Evolutionary conservation across 1,140 invertebrate species (phyloP), one percentile per base, ranked within the genome.

Genomic region (Tetramorium parvispinum): DNA sequence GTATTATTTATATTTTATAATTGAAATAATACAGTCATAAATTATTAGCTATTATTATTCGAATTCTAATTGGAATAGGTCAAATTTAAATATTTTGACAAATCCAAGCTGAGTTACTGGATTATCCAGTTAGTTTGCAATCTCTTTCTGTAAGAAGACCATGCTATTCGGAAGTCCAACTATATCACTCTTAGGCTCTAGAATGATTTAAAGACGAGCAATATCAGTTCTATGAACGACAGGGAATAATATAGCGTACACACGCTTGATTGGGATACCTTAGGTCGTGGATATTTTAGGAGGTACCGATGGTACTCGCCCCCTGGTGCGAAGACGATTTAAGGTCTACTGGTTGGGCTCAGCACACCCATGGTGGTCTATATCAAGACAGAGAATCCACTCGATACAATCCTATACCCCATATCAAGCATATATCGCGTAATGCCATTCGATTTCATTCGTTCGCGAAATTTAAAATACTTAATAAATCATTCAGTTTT

Each of bases 301-400:
- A 65, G 81, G 87, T 89, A 92, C 83, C 85, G 85, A 89, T 86
- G 76, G 85, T 85, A 90, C 87, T 90, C 90, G 91, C 77, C 85
- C 89, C 93, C 93, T 70, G 92, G 87, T 92, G 93, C 43, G 93
- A 93, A 81, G 89, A 94, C 90, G 93, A 94, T 93, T 94, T 94
- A 94, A 90, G 85, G 89, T 89, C 92, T 91, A 93, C 92, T 88
- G 89, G 83, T 91, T 86, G 85, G 86, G 88, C 63, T 73, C 88
- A 83, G 85, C 89, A 89, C 93, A 88, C 92, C 89, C 91, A 93
- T 82, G 93, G 93, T 93, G 93, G 93, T 93, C 93, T 93, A 93
- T 92, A 93, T 93, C 92, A 89, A 92, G 88, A 91, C 87, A 92
- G 81, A 91, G 79, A 88, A 87, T 77, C 89, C 83, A 86, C 88